Evolutionary conservation across 1,140 invertebrate genomes (phyloP), one percentile per base, ranked within the genome.

Genomic region (Heliconius hermathena): DNA sequence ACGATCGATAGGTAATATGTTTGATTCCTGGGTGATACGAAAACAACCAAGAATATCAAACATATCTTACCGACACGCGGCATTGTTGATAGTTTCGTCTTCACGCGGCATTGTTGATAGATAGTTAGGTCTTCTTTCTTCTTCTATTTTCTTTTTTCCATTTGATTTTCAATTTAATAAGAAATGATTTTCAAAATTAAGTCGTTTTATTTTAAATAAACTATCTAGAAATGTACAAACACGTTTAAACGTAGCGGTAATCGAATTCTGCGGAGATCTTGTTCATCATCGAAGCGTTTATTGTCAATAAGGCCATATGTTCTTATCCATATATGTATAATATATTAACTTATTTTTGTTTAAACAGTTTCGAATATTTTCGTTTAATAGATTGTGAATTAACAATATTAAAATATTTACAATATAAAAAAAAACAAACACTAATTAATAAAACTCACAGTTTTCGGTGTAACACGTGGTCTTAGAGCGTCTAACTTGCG

Each of bases 21-120:
- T 98, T 99, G 98, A 99, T 98, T 99, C 98, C 98, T 97, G 98
- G 98, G 98, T 98, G 98, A 97, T 96, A 94, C 91, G 89, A 93
- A 91, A 96, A 98, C 98, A 99, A 99, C 98, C 98, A 99, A 99
- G 98, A 99, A 99, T 99, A 99, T 99, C 98, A 99, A 99, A 99
- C 98, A 99, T 99, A 99, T 99, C 98, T 99, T 94, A 97, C 96
- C 96, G 97, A 94, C 90, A 73, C 91, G 83, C 73, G 85, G 82
- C 88, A 83, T 78, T 22, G 26, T 73, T 78, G 29, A 78, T 33
- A 74, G 3, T 80, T 52, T n/a, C n/a, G n/a, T n/a, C n/a, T n/a
- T n/a, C 90, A 73, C 91, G 83, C 73, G 85, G 82, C 88, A 83
- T 78, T 22, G 26, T 73, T 78, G 29, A 78, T 33, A 74, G 3